phyloP scores from a whole-genome alignment of 2,797 vertebrate genomes.

The Spondyliosoma cantharus region DNA sequence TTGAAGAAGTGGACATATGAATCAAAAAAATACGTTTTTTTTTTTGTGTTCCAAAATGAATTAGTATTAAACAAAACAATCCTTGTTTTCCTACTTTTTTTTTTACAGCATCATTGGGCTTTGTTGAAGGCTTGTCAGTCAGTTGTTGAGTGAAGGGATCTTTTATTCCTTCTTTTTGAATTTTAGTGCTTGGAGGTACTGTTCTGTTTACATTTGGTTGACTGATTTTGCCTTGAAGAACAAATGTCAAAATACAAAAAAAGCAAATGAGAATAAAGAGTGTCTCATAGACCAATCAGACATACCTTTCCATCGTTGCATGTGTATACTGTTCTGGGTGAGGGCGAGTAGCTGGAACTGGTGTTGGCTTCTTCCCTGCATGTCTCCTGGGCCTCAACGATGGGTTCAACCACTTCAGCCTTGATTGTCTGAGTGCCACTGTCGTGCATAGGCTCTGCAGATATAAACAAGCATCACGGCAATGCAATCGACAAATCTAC shows the following conservation, averaged over 20 bases:
- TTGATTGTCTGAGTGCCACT: constrained; percentile 91
- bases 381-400: constrained; percentile 84
- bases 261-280: constrained; percentile 10
- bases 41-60: not conserved
- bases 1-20: not conserved
- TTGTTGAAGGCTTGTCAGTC: constrained; percentile 16
- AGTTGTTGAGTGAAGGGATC: constrained; percentile 12
- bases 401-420: constrained; percentile 86
- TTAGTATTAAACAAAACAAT: not conserved
- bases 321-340: constrained; percentile 87
- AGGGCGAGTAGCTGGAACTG: constrained; percentile 88
- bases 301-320: constrained; percentile 88
- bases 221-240: constrained; percentile 27
- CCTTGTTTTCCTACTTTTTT: not conserved
- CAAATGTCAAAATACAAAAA: constrained; percentile 14
- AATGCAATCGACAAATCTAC: constrained; percentile 12
- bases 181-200: not conserved
- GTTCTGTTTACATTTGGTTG: constrained; percentile 32
- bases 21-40: not conserved
- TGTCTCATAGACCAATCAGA: not conserved
- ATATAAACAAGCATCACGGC: constrained; percentile 15
- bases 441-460: constrained; percentile 85
- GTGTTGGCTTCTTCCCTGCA: constrained; percentile 88
- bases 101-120: constrained; percentile 5
- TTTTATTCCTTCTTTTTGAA: constrained; percentile 6